A percentile compares a stretch with the other conserved stretches of the same genome.
phyloP scores from a whole-genome alignment of 2,888 invertebrate genomes.

The Bembecia ichneumoniformis region DNA sequence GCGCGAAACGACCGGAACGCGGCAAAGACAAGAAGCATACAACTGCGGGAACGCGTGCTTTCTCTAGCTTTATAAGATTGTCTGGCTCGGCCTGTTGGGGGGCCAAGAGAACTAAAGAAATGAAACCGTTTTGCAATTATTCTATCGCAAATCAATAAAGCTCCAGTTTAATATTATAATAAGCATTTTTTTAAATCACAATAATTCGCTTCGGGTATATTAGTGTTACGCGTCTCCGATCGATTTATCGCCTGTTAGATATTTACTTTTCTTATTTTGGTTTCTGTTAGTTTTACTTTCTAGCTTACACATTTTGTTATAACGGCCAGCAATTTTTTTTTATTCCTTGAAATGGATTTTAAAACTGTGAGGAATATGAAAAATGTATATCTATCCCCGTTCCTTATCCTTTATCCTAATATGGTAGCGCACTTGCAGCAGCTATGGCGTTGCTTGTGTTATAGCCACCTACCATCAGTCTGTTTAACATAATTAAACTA shows the following conservation, averaged over 20 bases:
- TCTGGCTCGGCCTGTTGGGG: conserved; percentile 27
- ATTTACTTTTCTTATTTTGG: too few species aligned
- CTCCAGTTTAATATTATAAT: conserved; percentile 19
- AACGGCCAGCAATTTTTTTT: too few species aligned
- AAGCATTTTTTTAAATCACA: conserved; percentile 3
- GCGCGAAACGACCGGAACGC: conserved; percentile 37
- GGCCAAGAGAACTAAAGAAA: conserved; percentile 54
- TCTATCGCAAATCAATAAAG: conserved; percentile 43
- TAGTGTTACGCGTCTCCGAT: conserved; percentile 1
- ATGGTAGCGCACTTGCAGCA: too few species aligned
- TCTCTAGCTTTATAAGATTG: conserved; percentile 65
- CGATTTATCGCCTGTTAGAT: background rate
- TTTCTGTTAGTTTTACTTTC: too few species aligned
- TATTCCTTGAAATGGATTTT: too few species aligned
- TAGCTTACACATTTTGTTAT: too few species aligned
- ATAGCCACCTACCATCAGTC: too few species aligned
- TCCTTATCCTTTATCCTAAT: too few species aligned
- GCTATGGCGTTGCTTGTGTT: too few species aligned
- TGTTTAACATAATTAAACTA: too few species aligned
- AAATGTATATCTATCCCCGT: too few species aligned
- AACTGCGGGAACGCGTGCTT: conserved; percentile 54
- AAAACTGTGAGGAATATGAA: too few species aligned
- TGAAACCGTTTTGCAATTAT: conserved; percentile 50
- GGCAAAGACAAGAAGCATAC: conserved; percentile 12
- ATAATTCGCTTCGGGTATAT: conserved; percentile 4